Evolutionary conservation across 2,797 vertebrate genomes (phyloP), one percentile per base, ranked within the genome.

Genomic region (Poeciliopsis infans): DNA sequence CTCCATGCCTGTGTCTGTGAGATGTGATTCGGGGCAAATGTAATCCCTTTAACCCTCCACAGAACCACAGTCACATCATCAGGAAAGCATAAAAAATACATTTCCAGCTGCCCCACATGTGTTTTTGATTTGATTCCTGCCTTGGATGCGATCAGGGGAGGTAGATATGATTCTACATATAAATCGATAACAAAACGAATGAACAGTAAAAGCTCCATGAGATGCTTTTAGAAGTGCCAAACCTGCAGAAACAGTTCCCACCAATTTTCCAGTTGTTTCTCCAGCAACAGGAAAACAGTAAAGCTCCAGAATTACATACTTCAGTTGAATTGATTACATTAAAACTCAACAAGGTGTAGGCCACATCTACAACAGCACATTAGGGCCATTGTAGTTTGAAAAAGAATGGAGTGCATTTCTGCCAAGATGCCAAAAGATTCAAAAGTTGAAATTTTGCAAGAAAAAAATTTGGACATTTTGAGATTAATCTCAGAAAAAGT

Each of bases 261-360:
- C 81, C 46, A 6, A 47, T 51, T 78, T 84, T 87, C 69, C 16
- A 23, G 55, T 75, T 28, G 59, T 53, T 43, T 72, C 31, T 81
- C 81, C 76, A 77, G 78, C 82, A 78, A 39, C 71, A 41, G 80
- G 59, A 81, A 51, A 80, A 59, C 45, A 39, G 10, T 36, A 2
- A 10, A 20, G 47, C 84, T 79, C 75, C 79, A 33, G 72, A 82
- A 82, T 80, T 74, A 18, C 79, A 79, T 77, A 6, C 86, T 84
- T 90, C 87, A 79, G 87, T 90, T 82, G 85, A 89, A 82, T 85
- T 87, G 86, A 91, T 90, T 78, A 87, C 86, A 86, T 72, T 74
- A 79, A 83, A 91, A 89, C 87, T 84, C 82, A 81, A 79, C 88
- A 86, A 89, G 81, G 79, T 85, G 74, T 87, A 76, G 79, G 83